Base-by-base conservation (phyloP, 2,113 vertebrate species). In the Rhinoderma darwinii region DNA sequence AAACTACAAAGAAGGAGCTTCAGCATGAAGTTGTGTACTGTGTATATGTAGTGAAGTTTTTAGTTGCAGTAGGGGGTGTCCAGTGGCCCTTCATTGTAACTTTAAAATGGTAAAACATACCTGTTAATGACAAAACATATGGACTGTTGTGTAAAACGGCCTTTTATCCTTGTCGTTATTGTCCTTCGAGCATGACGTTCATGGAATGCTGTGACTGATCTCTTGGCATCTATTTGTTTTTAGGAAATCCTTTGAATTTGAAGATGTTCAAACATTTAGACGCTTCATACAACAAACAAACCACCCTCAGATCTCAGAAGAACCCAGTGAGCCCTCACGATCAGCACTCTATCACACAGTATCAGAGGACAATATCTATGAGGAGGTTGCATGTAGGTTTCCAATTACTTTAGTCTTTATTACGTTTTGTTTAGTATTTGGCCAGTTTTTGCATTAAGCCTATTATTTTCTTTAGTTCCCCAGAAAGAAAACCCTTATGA, bases 211-310 rank as follows among this genome's bases (percentile, higher is more conserved):
- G 43, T 37, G 63, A 59, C 44, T 83, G 61, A 83, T 83, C 43
- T 70, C 43, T 51, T 72, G 43, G 61, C 27, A 83, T 83, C 30
- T 83, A 54, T 83, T 82, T n/a, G 88, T 84, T 51, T 90, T 43
- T 61, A 99, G 98, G 95, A 99, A 99, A 93, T 99, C 98, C 78
- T 99, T 98, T 94, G 98, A 99, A 94, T 99, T 97, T 90, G 98
- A 99, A 91, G 98, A 99, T 89, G 95, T 96, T 78, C 94, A 96
- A 39, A 94, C 92, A 86, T 95, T 96, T 88, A 89, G 93, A 83
- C 92, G 89, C 84, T 91, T 56, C 32, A 73, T 81, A 86, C 93
- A 93, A 1, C 86, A 89, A 59, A 50, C 77, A 15, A 90, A 88
- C 70, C 82, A 90, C 76, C 90, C 78, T 81, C 95, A 95, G 90